Percentiles rank a stretch among this genome's conserved stretches.
Evolutionary conservation across 2,888 invertebrate species (phyloP).

Genomic region (Rhopalosiphum nymphaeae): DNA sequence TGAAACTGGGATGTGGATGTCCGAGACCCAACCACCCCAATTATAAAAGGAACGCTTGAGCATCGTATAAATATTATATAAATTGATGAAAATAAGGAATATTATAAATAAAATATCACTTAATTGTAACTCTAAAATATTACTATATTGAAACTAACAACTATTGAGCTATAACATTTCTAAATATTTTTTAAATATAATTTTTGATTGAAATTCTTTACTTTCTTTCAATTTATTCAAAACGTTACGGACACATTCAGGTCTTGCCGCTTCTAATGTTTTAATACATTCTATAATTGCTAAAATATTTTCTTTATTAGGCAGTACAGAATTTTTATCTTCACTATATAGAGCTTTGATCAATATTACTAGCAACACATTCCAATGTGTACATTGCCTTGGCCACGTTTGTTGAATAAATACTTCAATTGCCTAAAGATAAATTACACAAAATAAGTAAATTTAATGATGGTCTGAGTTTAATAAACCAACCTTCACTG

Average conservation of each 20-base stretch:
- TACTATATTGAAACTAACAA: slow-evolving; percentile 1
- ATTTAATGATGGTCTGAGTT: neutral
- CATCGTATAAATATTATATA: too few relatives aligned
- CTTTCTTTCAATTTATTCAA: slow-evolving; percentile 40
- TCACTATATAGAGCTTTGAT: slow-evolving; percentile 53
- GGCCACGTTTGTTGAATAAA: slow-evolving; percentile 56
- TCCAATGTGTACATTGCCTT: slow-evolving; percentile 44
- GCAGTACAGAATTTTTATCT: neutral
- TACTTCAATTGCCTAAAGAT: slow-evolving; percentile 48
- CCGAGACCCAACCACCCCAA: too few relatives aligned
- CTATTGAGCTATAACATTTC: neutral
- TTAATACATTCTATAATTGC: slow-evolving; percentile 54
- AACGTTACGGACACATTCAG: slow-evolving; percentile 1
- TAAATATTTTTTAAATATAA: slow-evolving; percentile 30
- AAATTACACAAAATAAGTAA: neutral
- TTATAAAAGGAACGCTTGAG: too few relatives aligned
- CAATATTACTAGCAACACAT: slow-evolving; percentile 36
- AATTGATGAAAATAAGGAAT: neutral
- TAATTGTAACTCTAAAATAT: neutral
- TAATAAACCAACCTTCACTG: slow-evolving; percentile 16
- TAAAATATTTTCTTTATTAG: slow-evolving; percentile 22
- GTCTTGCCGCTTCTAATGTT: slow-evolving; percentile 41
- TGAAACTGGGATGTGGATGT: too few relatives aligned
- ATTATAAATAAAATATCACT: neutral
- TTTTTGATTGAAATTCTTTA: slow-evolving; percentile 43